These are phyloP conservation scores for Dipodomys stephensi DNA, from an alignment of 2,113 vertebrate species.

Conservation along the genomic window DNA sequence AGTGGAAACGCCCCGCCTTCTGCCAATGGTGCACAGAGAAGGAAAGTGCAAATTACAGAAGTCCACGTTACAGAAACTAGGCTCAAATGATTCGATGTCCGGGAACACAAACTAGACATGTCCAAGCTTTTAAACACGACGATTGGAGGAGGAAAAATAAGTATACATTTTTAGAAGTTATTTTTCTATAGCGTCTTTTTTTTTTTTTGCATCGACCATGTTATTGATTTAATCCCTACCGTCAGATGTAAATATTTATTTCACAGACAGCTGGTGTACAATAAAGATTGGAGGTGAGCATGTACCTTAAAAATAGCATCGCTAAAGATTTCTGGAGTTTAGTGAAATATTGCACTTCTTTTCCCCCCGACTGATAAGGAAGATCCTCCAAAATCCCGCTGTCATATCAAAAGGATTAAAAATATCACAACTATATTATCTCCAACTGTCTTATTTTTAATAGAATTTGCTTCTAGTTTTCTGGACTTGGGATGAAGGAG, in stretches of 20 bases:
- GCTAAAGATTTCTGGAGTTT: conserved; percentile 11
- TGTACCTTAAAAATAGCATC: conserved; percentile 9
- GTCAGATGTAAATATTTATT: neutral
- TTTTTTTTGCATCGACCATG: neutral
- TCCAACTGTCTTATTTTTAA: conserved; percentile 35
- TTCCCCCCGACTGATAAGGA: neutral
- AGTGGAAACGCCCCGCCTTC: too few relatives aligned
- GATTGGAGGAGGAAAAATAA: neutral
- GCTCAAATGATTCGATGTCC: neutral
- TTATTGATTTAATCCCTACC: neutral
- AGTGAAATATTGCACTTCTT: conserved; percentile 15
- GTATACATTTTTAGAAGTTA: neutral
- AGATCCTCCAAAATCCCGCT: neutral
- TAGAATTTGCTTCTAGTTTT: conserved; percentile 42
- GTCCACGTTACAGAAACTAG: too few relatives aligned
- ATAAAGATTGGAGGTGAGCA: neutral
- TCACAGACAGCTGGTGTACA: neutral
- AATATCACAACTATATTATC: neutral
- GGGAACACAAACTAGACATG: neutral
- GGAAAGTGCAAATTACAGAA: neutral
- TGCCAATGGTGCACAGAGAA: neutral
- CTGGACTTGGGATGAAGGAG: neutral
- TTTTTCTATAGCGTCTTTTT: neutral
- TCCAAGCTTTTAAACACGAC: neutral
- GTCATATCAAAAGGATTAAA: conserved; percentile 11